Conservation (phyloP, 2,888 invertebrate genomes). For the Drosophila aldrichi region DNA sequence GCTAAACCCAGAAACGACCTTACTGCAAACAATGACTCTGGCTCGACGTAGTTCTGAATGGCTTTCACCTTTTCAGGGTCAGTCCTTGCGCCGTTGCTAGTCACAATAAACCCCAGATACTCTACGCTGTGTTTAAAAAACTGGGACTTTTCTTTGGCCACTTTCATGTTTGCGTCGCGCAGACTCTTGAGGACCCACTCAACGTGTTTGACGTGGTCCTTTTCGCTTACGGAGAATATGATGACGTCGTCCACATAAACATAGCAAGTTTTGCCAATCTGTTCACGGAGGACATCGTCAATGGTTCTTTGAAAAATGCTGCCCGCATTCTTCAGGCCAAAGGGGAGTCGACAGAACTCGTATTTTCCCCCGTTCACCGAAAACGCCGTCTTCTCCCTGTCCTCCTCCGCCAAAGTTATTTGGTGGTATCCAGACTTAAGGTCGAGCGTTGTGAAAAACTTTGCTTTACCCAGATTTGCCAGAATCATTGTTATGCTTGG, state of each 20-base stretch:
- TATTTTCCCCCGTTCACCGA: not conserved
- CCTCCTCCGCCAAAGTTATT: too few species aligned
- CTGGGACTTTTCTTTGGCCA: not conserved
- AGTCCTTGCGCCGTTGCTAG: conserved; percentile 1
- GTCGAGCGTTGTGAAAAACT: not conserved
- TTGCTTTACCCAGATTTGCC: not conserved
- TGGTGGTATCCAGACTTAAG: not conserved
- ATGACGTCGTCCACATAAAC: conserved; percentile 1
- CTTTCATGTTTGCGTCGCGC: not conserved
- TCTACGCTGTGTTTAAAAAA: conserved; percentile 1
- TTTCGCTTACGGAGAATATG: not conserved
- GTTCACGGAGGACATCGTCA: not conserved
- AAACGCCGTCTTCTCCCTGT: too few species aligned
- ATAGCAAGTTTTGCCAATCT: not conserved
- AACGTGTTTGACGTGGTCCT: not conserved
- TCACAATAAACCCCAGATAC: conserved; percentile 1
- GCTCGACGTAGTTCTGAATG: not conserved
- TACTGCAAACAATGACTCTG: not conserved
- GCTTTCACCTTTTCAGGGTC: not conserved
- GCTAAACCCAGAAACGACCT: not conserved
- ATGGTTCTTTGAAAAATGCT: not conserved
- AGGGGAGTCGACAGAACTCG: not conserved
- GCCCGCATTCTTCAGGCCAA: not conserved
- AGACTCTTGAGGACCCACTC: not conserved
- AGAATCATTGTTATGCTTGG: not conserved